phyloP scores from a whole-genome alignment of 2,797 vertebrate genomes.

The Nannoperca obscura region DNA sequence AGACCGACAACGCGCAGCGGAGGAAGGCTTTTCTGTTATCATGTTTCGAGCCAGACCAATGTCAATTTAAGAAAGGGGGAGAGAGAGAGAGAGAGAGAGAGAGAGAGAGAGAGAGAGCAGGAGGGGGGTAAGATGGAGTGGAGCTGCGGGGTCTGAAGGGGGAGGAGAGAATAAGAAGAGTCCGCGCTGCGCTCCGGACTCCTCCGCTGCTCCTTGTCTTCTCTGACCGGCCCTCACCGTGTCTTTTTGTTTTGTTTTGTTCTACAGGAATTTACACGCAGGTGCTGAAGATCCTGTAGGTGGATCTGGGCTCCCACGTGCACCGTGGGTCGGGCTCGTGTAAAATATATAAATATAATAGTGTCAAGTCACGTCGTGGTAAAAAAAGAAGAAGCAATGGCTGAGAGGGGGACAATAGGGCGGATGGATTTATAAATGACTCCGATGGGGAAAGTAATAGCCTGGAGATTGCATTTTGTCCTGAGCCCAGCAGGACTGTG shows the following conservation, averaged over 20 bases:
- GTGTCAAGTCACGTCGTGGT: slow-evolving; percentile 71
- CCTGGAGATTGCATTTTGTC: slow-evolving; percentile 54
- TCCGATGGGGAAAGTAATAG: slow-evolving; percentile 54
- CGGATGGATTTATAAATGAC: slow-evolving; percentile 49
- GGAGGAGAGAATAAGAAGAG: slow-evolving; percentile 87
- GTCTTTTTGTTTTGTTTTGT: slow-evolving; percentile 24
- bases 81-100: slow-evolving; percentile 63
- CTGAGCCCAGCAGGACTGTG: slow-evolving; percentile 16
- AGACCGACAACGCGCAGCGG: slow-evolving; percentile 80
- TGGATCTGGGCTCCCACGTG: slow-evolving; percentile 85
- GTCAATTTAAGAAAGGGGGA: slow-evolving; percentile 87
- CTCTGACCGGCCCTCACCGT: slow-evolving; percentile 44
- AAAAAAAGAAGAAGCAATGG: slow-evolving; percentile 2
- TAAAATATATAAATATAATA: slow-evolving; percentile 19
- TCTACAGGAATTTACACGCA: slow-evolving; percentile 89
- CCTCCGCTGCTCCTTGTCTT: slow-evolving; percentile 60
- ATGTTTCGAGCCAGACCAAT: slow-evolving; percentile 85
- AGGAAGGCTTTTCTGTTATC: slow-evolving; percentile 83
- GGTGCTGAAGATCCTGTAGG: slow-evolving; percentile 72
- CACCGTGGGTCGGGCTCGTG: slow-evolving; percentile 87
- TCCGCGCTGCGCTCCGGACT: slow-evolving; percentile 81
- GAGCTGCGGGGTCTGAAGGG: slow-evolving; percentile 74
- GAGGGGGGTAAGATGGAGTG: slow-evolving; percentile 61
- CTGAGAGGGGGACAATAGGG: slow-evolving; percentile 23
- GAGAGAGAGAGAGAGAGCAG: slow-evolving; percentile 64